Conservation (phyloP, 2,888 invertebrate species). For the Cistogaster globosa region DNA sequence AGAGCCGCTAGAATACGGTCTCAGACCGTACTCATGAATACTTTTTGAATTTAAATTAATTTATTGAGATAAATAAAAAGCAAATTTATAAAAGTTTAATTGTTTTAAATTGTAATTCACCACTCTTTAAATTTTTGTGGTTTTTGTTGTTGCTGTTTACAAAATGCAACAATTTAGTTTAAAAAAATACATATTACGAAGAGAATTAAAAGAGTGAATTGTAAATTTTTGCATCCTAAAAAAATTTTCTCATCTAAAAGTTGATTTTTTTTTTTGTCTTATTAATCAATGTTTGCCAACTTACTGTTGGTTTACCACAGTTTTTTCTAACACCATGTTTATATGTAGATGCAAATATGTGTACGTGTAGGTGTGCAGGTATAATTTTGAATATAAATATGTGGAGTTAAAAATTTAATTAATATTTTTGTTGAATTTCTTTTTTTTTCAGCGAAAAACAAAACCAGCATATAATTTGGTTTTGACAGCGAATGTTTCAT, state of each 20-base stretch:
- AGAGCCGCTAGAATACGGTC: no score
- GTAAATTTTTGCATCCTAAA: neutral
- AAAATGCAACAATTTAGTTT: conserved; percentile 48
- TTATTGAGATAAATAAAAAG: no score
- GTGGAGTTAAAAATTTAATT: conserved; percentile 52
- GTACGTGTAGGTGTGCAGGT: neutral
- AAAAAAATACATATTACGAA: neutral
- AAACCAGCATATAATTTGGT: conserved; percentile 46
- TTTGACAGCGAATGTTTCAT: conserved; percentile 14
- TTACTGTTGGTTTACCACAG: conserved; percentile 61
- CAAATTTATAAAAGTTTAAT: no score
- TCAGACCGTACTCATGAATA: no score
- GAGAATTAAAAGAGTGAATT: neutral
- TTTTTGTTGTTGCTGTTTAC: neutral
- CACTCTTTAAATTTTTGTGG: no score
- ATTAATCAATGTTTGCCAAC: conserved; percentile 54
- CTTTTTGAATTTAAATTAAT: no score
- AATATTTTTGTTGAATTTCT: conserved; percentile 54
- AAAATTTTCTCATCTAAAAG: neutral
- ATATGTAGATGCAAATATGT: neutral
- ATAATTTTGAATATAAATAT: neutral
- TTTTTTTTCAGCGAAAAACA: conserved; percentile 26
- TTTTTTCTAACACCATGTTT: conserved; percentile 43
- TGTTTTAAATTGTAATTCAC: no score
- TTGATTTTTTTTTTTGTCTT: no score